Evolutionary conservation across 1,140 invertebrate genomes (phyloP).

Genomic region (Stenopsyche tienmushanensis): DNA sequence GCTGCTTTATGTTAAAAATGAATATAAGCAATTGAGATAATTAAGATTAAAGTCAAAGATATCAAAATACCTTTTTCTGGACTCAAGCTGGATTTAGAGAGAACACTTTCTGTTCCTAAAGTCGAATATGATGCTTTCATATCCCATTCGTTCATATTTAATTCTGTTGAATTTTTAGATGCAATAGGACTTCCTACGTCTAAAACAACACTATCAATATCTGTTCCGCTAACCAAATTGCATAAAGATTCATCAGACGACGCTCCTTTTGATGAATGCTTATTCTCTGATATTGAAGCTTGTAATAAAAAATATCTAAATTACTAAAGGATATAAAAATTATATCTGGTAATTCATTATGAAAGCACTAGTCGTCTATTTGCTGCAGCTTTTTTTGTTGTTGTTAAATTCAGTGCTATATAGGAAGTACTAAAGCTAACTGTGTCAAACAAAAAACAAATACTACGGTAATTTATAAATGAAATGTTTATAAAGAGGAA

Average conservation of each 20-base stretch:
- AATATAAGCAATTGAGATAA: too few species aligned
- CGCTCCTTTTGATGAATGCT: constrained; percentile 26
- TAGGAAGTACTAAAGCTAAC: too few species aligned
- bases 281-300: constrained; percentile 23
- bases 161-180: constrained; percentile 8
- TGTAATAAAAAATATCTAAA: not conserved
- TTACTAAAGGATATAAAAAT: not conserved
- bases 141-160: constrained; percentile 35
- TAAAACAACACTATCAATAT: constrained; percentile 14
- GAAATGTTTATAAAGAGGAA: too few species aligned
- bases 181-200: not conserved
- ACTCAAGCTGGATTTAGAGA: constrained; percentile 30
- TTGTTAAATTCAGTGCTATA: too few species aligned
- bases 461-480: too few species aligned
- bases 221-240: constrained; percentile 7
- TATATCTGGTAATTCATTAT: too few species aligned
- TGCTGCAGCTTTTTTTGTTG: too few species aligned
- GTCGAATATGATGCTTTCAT: constrained; percentile 25
- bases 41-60: not conserved
- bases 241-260: constrained; percentile 33
- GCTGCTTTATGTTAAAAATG: too few species aligned
- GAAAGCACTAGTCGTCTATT: too few species aligned
- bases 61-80: constrained; percentile 28
- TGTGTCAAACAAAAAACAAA: too few species aligned
- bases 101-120: constrained; percentile 27